Percentiles rank a stretch among this genome's conserved stretches.
Conservation (phyloP, 2,113 vertebrate genomes). For the Cricetomys ansorgei region DNA sequence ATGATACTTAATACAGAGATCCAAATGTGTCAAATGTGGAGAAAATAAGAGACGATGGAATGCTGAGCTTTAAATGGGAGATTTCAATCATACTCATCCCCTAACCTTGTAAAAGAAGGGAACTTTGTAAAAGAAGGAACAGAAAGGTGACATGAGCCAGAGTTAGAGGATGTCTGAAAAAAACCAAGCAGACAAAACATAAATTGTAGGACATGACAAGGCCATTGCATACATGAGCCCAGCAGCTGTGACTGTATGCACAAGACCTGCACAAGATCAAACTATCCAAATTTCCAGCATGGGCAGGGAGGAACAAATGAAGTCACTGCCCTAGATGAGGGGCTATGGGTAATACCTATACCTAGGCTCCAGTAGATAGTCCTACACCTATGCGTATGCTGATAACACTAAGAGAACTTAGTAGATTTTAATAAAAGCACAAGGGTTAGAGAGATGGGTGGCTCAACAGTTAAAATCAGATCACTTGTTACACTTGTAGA, state of each 20-base stretch:
- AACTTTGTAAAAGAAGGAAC: not conserved
- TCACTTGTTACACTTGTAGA: not conserved
- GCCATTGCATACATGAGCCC: not conserved
- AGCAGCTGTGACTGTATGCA: not conserved
- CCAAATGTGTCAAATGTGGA: not conserved
- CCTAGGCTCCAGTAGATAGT: not conserved
- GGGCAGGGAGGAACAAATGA: not conserved
- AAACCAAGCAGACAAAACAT: not conserved
- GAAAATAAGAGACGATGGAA: not conserved
- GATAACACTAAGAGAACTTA: not conserved
- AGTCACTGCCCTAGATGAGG: not conserved
- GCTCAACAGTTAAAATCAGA: not conserved
- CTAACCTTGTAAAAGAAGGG: not conserved
- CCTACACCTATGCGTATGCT: not conserved
- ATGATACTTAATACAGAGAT: not conserved
- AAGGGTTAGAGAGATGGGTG: not conserved
- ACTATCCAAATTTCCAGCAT: not conserved
- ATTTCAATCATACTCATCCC: not conserved
- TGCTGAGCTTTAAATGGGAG: not conserved
- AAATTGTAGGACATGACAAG: not conserved
- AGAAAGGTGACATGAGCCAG: not conserved
- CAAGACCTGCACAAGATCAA: not conserved
- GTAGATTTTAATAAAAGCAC: not conserved
- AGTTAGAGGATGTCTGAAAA: not conserved
- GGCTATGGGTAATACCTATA: not conserved